phyloP scores from a whole-genome alignment of 2,113 vertebrate genomes.

The Burhinus oedicnemus region DNA sequence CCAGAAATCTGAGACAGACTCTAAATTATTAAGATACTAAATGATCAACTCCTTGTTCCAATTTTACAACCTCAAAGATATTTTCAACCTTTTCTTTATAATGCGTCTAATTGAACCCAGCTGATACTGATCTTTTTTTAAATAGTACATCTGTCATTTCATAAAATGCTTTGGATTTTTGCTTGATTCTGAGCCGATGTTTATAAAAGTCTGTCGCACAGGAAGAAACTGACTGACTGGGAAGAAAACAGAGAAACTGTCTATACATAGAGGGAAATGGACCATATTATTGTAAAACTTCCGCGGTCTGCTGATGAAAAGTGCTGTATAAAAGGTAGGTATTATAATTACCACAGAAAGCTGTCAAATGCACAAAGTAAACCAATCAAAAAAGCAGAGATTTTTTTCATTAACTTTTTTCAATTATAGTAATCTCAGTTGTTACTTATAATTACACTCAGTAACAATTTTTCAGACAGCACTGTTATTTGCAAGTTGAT shows the following conservation, averaged over 20 bases:
- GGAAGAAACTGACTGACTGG: neutral
- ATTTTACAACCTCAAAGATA: slow-evolving; percentile 10
- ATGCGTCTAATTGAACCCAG: slow-evolving; percentile 24
- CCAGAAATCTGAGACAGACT: neutral
- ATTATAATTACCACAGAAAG: neutral
- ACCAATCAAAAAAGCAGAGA: neutral
- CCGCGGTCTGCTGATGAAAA: neutral
- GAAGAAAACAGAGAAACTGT: neutral
- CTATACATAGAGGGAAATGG: neutral
- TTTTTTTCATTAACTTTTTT: neutral
- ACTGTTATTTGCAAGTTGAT: neutral
- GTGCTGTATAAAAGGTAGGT: neutral
- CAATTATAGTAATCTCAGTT: neutral
- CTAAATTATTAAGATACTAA: slow-evolving; percentile 44
- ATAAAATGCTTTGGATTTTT: neutral
- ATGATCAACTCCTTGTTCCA: slow-evolving; percentile 21
- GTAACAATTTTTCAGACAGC: neutral
- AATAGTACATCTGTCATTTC: neutral
- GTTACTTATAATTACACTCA: neutral
- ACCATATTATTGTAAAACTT: neutral
- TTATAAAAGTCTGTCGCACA: neutral
- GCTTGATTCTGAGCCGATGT: neutral
- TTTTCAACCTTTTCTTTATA: slow-evolving; percentile 35
- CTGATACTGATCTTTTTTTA: neutral
- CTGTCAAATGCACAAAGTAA: slow-evolving; percentile 8